A percentile compares a stretch with the other conserved stretches of the same genome.
These are phyloP conservation scores for Anagyrus pseudococci DNA, from an alignment of 2,888 invertebrate genomes.

Conservation along the genomic window DNA sequence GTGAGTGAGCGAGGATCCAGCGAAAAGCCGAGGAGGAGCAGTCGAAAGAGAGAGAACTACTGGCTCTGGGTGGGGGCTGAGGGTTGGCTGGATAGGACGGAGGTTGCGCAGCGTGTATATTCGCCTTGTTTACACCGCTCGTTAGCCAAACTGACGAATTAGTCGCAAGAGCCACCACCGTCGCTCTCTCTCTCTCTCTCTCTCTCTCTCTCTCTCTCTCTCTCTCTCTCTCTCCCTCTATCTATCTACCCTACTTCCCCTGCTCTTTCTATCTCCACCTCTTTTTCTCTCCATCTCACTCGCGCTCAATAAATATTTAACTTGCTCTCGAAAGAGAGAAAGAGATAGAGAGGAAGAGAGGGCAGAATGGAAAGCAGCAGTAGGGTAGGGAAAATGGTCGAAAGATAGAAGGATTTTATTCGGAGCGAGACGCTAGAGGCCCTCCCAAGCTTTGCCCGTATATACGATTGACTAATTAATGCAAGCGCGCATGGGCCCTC, in stretches of 20 bases:
- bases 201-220: background rate
- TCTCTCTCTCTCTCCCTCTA: background rate
- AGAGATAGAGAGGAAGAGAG: too few species aligned
- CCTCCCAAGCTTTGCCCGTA: too few species aligned
- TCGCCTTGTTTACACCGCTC: constrained; percentile 31
- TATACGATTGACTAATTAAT: constrained; percentile 27
- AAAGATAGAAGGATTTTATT: constrained; percentile 22
- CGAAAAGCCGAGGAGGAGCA: background rate
- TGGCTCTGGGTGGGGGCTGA: too few species aligned
- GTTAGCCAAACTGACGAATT: constrained; percentile 36
- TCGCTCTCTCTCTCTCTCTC: background rate
- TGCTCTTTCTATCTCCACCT: background rate
- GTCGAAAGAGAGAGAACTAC: background rate
- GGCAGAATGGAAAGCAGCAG: background rate
- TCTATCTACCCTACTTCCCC: background rate
- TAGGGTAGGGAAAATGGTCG: constrained; percentile 7
- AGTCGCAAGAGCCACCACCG: constrained; percentile 30
- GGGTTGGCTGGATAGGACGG: background rate
- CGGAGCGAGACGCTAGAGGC: background rate
- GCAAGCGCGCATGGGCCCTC: background rate
- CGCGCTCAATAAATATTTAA: constrained; percentile 38
- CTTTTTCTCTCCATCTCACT: background rate
- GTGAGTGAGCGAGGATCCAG: background rate
- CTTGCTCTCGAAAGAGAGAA: constrained; percentile 35
- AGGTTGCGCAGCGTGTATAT: background rate